Base-by-base conservation (phyloP, 2,888 invertebrate genomes). In the Hydriomena furcata region DNA sequence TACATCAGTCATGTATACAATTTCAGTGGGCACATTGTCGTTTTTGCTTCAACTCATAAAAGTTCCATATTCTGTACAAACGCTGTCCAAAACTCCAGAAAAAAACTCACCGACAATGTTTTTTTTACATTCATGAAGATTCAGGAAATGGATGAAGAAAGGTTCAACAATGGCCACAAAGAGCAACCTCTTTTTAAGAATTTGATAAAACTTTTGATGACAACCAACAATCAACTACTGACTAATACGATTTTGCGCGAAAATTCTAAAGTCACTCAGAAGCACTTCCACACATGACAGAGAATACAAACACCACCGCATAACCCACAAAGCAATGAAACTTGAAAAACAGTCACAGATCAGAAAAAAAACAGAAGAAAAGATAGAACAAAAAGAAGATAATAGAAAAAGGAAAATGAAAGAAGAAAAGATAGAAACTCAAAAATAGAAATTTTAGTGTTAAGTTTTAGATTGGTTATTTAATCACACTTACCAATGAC, bases 401-500 rank as follows among this genome's bases (percentile, higher is more conserved):
- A 73, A 68, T 61, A 78, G 73, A 68, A 68, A 69, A 76, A 63
- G 59, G 65, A 70, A 61, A 66, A 58, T 62, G 46, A 69, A 76
- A 70, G 71, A 75, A 72, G 47, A 47, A 71, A 73, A 75, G 71
- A 73, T 70, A 65, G 69, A 73, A 80, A 79, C 71, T 66, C 65
- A 79, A 80, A 68, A 71, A 77, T 63, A 82, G 82, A 86, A 87
- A 77, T 88, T 89, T 88, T 87, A 85, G 81, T 85, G 79, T 82
- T 84, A 88, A 84, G 53, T 75, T 90, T 89, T 89, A 89, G 75
- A 72, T 91, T 91, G 76, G 83, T 78, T 79, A 81, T 85, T 91
- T 89, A 85, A 76, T 83, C 84, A 92, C 93, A 96, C 96, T 96
- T 95, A 96, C 96, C 95, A 96, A 95, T 93, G 96, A 95, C 93